Evolutionary conservation across 2,797 vertebrate genomes (phyloP).

Genomic region (Myotis vivesi): DNA sequence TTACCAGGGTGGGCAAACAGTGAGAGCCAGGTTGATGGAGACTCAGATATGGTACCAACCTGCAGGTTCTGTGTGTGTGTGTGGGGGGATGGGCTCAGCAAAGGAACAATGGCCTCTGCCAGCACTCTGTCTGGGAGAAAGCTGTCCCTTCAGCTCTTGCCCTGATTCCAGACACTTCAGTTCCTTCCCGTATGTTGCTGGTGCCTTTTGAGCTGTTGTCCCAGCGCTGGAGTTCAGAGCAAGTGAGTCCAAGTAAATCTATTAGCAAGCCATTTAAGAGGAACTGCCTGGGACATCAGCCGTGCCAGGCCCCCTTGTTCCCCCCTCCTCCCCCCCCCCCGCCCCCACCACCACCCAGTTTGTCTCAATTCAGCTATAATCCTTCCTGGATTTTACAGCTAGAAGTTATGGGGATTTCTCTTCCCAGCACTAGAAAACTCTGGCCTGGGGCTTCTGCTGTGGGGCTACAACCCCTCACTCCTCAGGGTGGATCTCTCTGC

Average conservation of each 20-base stretch:
- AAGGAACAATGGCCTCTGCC: not conserved
- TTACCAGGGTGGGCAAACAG: not conserved
- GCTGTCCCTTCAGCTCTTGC: not conserved
- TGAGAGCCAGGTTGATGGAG: not conserved
- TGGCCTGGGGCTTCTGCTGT: not conserved
- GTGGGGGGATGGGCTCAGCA: not conserved
- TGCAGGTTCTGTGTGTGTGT: not conserved
- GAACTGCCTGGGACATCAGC: not conserved
- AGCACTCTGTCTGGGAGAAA: not conserved
- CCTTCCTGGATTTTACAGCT: not conserved
- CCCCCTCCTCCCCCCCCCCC: too few relatives aligned
- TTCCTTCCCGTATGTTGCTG: not conserved
- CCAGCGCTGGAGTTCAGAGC: not conserved
- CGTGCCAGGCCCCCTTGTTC: too few relatives aligned
- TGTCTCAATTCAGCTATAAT: not conserved
- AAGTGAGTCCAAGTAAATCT: not conserved
- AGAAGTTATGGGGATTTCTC: not conserved
- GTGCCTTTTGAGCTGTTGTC: not conserved
- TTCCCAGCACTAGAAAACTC: not conserved
- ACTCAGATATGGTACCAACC: not conserved
- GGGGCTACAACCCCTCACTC: not conserved
- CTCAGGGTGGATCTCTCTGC: not conserved
- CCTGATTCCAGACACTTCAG: not conserved
- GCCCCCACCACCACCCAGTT: fast-evolving
- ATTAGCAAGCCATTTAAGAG: not conserved